Base-by-base conservation (phyloP, 2,888 invertebrate species). In the Pterostichus madidus region DNA sequence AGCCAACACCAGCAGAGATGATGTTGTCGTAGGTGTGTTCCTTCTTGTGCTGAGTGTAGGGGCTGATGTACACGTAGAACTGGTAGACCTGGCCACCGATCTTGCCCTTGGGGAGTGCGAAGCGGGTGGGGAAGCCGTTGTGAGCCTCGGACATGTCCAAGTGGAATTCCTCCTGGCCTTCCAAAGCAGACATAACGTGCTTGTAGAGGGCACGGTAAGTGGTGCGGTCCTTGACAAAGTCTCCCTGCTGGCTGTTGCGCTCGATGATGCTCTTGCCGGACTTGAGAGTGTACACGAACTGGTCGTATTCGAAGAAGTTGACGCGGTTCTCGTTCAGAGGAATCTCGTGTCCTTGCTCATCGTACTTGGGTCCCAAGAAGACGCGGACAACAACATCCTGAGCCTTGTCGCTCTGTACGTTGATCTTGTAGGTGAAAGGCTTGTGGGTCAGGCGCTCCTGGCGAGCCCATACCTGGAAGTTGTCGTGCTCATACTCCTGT, bases 371-470 rank as follows among this genome's bases (percentile, higher is more conserved):
- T 84, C 94, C 95, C 46, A 95, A 86, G 91, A 93, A 95, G 32
- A 94, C 89, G 85, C 93, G 93, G 80, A 95, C 88, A 11, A 92
- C 90, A 2, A 92, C 94, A 84, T 93, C 91, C 53, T 90, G 90
- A 7, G 91, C 89, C 84, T 92, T 91, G 75, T 94, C 93, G 79
- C 94, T 92, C 80, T 91, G 91, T 24, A 95, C 89, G 56, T 92
- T 90, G 85, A 95, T 89, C 83, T 91, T 91, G 84, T 94, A 91
- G 80, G 90, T 91, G 91, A 95, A 96, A 0, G 92, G 91, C 84
- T 94, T 93, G 90, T 95, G 94, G 89, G 94, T 94, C 39, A 96
- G 90, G 85, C 95, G 94, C 84, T 93, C 91, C 88, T 95, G 95
- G 79, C 93, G 93, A 8, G 93, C 92, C 85, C 92, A 90, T 86